Conservation (phyloP, 2,797 vertebrate genomes). For the Vultur gryphus region DNA sequence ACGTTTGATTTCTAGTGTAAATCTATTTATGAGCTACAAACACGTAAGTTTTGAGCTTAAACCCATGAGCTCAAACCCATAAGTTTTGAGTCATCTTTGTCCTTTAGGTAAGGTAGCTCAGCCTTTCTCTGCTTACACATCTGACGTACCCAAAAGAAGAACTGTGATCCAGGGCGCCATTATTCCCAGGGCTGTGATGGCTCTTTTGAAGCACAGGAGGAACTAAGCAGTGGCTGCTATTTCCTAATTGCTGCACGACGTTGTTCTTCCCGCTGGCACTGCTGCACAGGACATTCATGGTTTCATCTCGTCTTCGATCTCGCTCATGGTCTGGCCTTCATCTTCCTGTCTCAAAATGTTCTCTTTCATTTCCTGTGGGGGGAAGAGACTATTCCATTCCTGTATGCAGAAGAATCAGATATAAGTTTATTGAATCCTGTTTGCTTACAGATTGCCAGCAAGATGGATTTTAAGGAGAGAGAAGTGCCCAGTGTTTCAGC, state of each 20-base stretch:
- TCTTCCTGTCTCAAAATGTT: not conserved
- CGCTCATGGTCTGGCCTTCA: not conserved
- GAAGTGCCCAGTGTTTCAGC: not conserved
- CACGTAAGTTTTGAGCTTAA: not conserved
- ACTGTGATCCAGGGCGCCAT: not conserved
- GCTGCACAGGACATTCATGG: not conserved
- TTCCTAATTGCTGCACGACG: rapidly evolving
- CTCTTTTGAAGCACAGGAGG: not conserved
- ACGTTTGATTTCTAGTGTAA: not conserved
- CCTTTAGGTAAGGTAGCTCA: not conserved
- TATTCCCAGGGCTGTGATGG: not conserved
- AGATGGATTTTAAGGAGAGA: not conserved
- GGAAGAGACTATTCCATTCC: not conserved
- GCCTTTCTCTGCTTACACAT: not conserved
- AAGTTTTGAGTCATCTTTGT: not conserved
- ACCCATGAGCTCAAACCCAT: not conserved
- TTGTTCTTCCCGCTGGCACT: not conserved
- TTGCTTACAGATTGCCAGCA: not conserved
- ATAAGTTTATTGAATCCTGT: constrained; percentile 11
- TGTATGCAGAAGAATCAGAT: constrained; percentile 10
- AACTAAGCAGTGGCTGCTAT: not conserved
- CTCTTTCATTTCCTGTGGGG: constrained; percentile 45
- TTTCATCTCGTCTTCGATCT: not conserved
- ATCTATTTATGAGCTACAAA: not conserved
- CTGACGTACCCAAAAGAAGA: not conserved